Conservation (phyloP, 2,797 vertebrate species). For the Sparidentex hasta region DNA sequence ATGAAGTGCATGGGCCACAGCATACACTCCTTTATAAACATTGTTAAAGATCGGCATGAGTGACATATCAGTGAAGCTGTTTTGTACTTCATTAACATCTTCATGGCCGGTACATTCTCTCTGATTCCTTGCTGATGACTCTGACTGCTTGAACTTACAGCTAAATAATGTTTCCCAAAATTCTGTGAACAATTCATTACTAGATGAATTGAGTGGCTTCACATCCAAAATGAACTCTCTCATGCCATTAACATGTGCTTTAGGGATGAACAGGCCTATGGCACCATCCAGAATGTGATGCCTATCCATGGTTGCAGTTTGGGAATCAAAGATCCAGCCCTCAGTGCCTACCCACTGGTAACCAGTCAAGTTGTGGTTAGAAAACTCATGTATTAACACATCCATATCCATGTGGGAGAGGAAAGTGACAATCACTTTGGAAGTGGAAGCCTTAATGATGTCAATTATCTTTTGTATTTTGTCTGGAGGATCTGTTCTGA, state of each 20-base stretch:
- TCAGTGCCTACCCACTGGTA: constrained; percentile 83
- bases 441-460: constrained; percentile 38
- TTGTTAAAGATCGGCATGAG: constrained; percentile 79
- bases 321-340: no score
- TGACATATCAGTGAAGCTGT: constrained; percentile 67
- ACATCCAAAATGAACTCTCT: constrained; percentile 52
- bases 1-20: constrained; percentile 50
- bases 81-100: background rate
- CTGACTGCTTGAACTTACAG: background rate
- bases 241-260: no score
- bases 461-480: constrained; percentile 66
- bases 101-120: constrained; percentile 11
- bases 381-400: background rate
- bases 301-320: no score
- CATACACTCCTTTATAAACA: constrained; percentile 80
- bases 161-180: constrained; percentile 60
- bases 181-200: constrained; percentile 70
- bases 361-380: constrained; percentile 71
- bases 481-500: constrained; percentile 67
- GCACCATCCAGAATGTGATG: no score
- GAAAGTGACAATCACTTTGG: constrained; percentile 13
- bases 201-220: constrained; percentile 69
- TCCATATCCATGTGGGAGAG: constrained; percentile 10
- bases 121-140: background rate
- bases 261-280: no score